Evolutionary conservation across 2,888 invertebrate species (phyloP).

Genomic region (Microplitis manilae): DNA sequence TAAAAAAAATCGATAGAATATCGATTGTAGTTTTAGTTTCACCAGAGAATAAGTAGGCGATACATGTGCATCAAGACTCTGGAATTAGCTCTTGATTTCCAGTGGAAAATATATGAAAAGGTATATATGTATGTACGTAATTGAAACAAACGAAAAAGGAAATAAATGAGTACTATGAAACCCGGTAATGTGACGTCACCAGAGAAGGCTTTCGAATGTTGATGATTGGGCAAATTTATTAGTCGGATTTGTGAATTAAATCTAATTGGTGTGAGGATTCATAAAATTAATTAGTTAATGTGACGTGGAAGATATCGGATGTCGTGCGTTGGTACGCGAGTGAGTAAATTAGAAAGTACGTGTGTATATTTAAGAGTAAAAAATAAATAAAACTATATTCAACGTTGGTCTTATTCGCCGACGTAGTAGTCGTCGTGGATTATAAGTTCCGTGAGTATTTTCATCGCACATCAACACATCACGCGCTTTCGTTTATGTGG

Average conservation of each 20-base stretch:
- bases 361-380: not conserved
- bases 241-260: not conserved
- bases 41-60: constrained; percentile 3
- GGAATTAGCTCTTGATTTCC: not conserved
- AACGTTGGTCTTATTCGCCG: not conserved
- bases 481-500: constrained; percentile 44
- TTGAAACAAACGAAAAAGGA: not conserved
- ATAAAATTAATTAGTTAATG: not conserved
- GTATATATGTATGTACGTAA: not conserved
- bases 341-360: constrained; percentile 7
- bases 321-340: not conserved
- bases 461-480: constrained; percentile 21
- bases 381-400: not conserved
- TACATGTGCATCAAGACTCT: not conserved
- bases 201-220: not conserved
- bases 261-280: not conserved
- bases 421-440: not conserved
- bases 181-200: not conserved
- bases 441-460: constrained; percentile 33
- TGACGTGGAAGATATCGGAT: constrained; percentile 14
- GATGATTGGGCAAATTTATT: not conserved
- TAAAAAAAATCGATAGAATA: constrained; percentile 5
- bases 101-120: not conserved
- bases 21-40: not conserved
- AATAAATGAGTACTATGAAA: not conserved